Evolutionary conservation across 2,113 vertebrate genomes (phyloP).

Genomic region (Chaetodon auriga): DNA sequence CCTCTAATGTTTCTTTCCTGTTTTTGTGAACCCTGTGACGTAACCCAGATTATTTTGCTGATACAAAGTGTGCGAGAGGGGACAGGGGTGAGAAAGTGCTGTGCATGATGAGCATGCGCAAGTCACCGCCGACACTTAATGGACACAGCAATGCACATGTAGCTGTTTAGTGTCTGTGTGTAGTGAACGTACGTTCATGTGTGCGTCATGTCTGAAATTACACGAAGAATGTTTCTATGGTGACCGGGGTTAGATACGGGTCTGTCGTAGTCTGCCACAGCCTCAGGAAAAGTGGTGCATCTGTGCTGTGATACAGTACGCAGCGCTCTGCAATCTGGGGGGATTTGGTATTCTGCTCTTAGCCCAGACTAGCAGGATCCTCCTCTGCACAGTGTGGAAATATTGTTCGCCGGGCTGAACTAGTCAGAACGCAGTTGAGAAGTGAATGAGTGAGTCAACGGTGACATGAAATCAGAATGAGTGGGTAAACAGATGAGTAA

Average conservation of each 20-base stretch:
- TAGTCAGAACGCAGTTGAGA: slow-evolving; percentile 21
- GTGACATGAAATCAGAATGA: slow-evolving; percentile 13
- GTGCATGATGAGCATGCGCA: neutral
- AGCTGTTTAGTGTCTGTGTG: neutral
- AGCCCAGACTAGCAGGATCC: slow-evolving; percentile 62
- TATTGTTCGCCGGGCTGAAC: slow-evolving; percentile 48
- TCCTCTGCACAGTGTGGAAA: slow-evolving; percentile 69
- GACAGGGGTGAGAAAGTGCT: neutral
- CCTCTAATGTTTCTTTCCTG: slow-evolving; percentile 55
- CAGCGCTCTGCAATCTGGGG: slow-evolving; percentile 70
- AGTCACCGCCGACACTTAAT: too few relatives aligned
- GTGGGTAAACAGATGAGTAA: slow-evolving; percentile 4
- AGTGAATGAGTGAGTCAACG: slow-evolving; percentile 17
- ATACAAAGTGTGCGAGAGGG: slow-evolving; percentile 25
- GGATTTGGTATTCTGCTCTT: slow-evolving; percentile 77
- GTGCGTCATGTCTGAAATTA: neutral
- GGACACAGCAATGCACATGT: neutral
- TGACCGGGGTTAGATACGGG: slow-evolving; percentile 26
- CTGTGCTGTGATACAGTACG: slow-evolving; percentile 64
- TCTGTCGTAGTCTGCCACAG: slow-evolving; percentile 27
- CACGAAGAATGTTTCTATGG: slow-evolving; percentile 21
- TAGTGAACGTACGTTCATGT: neutral
- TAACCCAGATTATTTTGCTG: slow-evolving; percentile 48
- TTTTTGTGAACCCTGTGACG: slow-evolving; percentile 46
- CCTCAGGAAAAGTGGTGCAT: slow-evolving; percentile 62